Evolutionary conservation across 1,140 invertebrate genomes (phyloP), one percentile per base, ranked within the genome.

Genomic region (Orius insidiosus): DNA sequence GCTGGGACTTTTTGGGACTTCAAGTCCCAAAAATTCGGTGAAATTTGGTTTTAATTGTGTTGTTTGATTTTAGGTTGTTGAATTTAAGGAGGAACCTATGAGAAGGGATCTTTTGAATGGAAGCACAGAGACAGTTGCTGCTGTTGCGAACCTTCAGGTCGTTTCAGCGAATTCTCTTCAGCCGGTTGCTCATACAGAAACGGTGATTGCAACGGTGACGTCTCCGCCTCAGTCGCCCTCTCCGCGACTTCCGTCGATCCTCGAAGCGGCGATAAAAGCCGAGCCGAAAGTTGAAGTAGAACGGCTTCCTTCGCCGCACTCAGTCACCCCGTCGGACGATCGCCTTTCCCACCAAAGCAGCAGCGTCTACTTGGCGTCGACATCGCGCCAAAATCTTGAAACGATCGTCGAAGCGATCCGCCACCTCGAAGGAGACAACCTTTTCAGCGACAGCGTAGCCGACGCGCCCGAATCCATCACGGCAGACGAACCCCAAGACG

Each of bases 381-480:
- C 83, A 19, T 88, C 86, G 38, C 74, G 88, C 33, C 85, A 93
- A 58, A 97, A 95, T 61, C 67, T 98, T 48, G 89, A 97, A 60
- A 96, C 93, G 1, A 97, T 98, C 50, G 89, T 96, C 6, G 92
- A 98, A 60, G 94, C 94, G 16, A 97, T 97, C 54, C 74, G 90
- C 32, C 92, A 94, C 58, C 66, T 98, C 46, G 94, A 98, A 62
- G 92, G 94, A 10, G 57, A 58, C 45, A 53, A 53, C 35, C 47
- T 57, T 24, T 57, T 58, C 45, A 48, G 50, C 32, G 53, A 54
- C 10, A 43, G 39, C 19, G 41, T 31, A 9, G 48, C 18, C 6
- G 38, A 30, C 0, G 39, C 13, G 37, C 13, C 37, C 5, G 19
- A n/a, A n/a, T 24, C 40, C 18, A 19, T 19, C 3, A n/a, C n/a